These are phyloP conservation scores for Phenganax marumi DNA, from an alignment of 92 coral and sea anemone species.

Conservation along the genomic window DNA sequence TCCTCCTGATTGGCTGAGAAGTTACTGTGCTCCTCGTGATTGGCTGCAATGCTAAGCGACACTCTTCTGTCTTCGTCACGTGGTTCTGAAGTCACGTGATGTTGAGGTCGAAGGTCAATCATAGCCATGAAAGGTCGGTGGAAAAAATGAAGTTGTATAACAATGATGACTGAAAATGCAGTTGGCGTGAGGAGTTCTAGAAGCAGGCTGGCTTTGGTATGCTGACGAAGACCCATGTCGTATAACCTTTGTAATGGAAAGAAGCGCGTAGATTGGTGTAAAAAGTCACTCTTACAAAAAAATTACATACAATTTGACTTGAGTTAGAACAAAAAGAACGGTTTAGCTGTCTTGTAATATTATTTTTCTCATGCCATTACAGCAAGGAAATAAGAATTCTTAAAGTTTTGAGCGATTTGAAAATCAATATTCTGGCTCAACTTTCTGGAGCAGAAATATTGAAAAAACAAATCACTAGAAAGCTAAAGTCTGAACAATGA, in stretches of 20 bases:
- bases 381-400: too few species aligned
- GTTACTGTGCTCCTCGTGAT: not conserved
- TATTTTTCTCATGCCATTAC: too few species aligned
- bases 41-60: conserved; percentile 34
- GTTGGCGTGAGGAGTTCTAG: conserved; percentile 93
- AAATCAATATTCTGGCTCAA: too few species aligned
- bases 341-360: too few species aligned
- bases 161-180: conserved; percentile 92
- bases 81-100: conserved; percentile 34
- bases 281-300: not conserved
- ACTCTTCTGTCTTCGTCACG: conserved; percentile 36
- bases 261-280: not conserved
- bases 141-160: conserved; percentile 92
- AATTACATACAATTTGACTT: not conserved
- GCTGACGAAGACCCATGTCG: conserved; percentile 96
- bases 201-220: conserved; percentile 88
- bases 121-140: conserved; percentile 96
- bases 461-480: too few species aligned
- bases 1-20: not conserved
- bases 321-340: not conserved
- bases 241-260: conserved; percentile 63
- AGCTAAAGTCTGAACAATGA: too few species aligned
- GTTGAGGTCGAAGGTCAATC: conserved; percentile 80
- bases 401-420: too few species aligned
- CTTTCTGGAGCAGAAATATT: too few species aligned